Conservation (phyloP, 2,113 vertebrate species). For the western clawed frog (Xenopus tropicalis) region DNA sequence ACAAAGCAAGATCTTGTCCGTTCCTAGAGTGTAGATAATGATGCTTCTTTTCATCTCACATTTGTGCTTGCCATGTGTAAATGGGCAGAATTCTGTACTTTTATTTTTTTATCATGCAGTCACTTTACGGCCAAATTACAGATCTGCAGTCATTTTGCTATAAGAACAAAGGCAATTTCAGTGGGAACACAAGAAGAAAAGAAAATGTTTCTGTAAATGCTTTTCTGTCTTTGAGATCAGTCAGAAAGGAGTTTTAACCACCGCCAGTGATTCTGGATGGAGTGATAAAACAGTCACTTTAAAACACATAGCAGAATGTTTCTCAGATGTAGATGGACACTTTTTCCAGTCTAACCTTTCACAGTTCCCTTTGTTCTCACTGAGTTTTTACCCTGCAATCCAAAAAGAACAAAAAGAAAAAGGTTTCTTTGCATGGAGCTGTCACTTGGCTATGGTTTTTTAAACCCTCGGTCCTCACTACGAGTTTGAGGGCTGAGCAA, state of each 20-base stretch:
- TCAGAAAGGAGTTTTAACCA: neutral
- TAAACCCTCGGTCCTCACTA: neutral
- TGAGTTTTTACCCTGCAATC: neutral
- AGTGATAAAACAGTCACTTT: neutral
- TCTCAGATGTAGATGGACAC: neutral
- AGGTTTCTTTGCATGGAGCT: neutral
- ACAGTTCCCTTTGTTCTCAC: neutral
- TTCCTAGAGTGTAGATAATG: neutral
- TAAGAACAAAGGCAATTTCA: neutral
- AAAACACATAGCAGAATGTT: neutral
- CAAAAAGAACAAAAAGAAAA: too few relatives aligned
- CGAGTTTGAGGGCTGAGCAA: neutral
- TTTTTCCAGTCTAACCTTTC: neutral
- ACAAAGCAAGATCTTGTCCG: neutral
- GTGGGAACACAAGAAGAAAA: neutral
- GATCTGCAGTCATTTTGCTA: neutral
- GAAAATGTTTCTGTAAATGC: neutral
- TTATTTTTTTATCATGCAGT: neutral
- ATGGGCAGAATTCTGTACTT: neutral
- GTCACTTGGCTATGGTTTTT: neutral
- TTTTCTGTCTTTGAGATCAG: neutral
- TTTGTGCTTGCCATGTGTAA: neutral
- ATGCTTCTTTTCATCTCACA: neutral
- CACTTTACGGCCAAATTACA: neutral
- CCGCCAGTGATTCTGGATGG: neutral